Base-by-base conservation (phyloP, 2,113 vertebrate genomes). In the Pedetes capensis region DNA sequence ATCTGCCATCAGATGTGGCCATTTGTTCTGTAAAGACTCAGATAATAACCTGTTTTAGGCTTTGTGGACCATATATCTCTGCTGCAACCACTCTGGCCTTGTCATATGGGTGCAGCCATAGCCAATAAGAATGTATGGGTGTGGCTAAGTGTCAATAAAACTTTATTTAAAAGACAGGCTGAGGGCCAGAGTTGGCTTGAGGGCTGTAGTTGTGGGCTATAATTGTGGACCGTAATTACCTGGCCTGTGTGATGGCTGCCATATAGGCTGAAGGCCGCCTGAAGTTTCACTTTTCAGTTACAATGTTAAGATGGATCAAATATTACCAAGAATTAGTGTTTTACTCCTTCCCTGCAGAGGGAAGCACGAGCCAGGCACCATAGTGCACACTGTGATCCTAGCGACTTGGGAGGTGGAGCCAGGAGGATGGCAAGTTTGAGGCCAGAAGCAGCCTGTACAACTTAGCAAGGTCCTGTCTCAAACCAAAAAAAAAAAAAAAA, bases 161-260 rank as follows among this genome's bases (percentile, higher is more conserved):
- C 71, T 96, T 91, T 59, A 91, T 95, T 84, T 88, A 53, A 66
- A 69, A 51, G 68, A 42, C 37, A 76, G 14, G 17, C 29, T 53
- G 34, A 10, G 25, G 49, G 34, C 34, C 17, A 8, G 64, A 32
- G 71, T 53, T 90, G 79, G 27, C 76, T 59, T 25, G 0, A 87
- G 53, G 74, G 20, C 29, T 42, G 12, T 59, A n/a, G 81, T 78
- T 82, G 61, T n/a, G n/a, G n/a, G n/a, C n/a, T n/a, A n/a, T n/a
- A n/a, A n/a, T 59, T 25, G 0, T 83, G 53, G 74, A 18, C 29
- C 47, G 12, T 59, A n/a, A 81, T 78, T 82, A 55, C 8, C 27
- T 51, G 44, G 57, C 89, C 25, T 68, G 1, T 42, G 25, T 63
- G 51, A 74, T 57, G 47, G 59, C 17, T 78, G 17, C 47, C 47